A percentile compares a stretch with the other conserved stretches of the same genome.
Evolutionary conservation across 2,888 invertebrate genomes (phyloP).

Genomic region (Digitonthophagus gazella): DNA sequence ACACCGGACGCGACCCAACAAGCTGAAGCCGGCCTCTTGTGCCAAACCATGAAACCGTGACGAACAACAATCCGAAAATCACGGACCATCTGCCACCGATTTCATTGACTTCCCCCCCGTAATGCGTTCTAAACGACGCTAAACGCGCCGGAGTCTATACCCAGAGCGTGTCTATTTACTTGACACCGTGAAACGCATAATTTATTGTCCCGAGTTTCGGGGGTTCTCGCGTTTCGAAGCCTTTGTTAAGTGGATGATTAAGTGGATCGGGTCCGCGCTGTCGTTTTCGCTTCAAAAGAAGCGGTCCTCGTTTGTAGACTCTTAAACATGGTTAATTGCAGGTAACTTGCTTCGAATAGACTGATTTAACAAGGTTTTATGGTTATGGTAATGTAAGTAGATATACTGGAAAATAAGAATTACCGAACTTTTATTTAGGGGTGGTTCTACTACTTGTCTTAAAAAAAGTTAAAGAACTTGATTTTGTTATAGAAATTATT

Average conservation of each 20-base stretch:
- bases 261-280: constrained; percentile 31
- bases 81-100: background rate
- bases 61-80: background rate
- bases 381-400: background rate
- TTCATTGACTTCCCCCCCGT: background rate
- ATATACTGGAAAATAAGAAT: background rate
- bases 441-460: too few species aligned
- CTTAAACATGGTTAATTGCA: constrained; percentile 11
- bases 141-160: background rate
- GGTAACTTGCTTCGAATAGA: background rate
- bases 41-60: constrained; percentile 25
- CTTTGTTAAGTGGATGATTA: constrained; percentile 40
- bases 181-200: background rate
- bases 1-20: constrained; percentile 33
- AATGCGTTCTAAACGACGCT: background rate
- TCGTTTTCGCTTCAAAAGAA: background rate
- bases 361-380: constrained; percentile 6
- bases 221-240: constrained; percentile 40
- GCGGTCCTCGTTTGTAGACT: constrained; percentile 14
- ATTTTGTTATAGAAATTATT: too few species aligned
- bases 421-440: too few species aligned
- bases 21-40: constrained; percentile 39
- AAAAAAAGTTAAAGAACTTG: too few species aligned
- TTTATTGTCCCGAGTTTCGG: background rate
- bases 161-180: background rate